Evolutionary conservation across 2,797 vertebrate genomes (phyloP).

Genomic region (Myiothlypis coronata): DNA sequence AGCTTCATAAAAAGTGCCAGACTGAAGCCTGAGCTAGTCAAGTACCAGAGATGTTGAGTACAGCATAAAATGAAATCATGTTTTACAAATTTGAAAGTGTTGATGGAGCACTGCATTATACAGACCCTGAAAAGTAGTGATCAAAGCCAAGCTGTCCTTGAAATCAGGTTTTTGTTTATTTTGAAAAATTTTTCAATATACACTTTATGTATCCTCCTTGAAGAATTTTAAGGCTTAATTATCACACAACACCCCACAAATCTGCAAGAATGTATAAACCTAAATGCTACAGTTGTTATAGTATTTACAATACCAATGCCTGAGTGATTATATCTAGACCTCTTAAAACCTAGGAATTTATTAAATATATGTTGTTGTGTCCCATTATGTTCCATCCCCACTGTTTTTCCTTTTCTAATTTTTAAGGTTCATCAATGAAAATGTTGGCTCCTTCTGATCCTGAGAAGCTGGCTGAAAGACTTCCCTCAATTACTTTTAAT

Average conservation of each 20-base stretch:
- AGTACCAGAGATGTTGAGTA: neutral
- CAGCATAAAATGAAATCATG: neutral
- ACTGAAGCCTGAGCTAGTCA: neutral
- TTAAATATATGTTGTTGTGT: neutral
- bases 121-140: neutral
- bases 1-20: neutral
- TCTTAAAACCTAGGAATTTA: neutral
- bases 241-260: neutral
- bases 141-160: neutral
- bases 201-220: neutral
- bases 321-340: neutral
- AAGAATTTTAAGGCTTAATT: neutral
- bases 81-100: neutral
- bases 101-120: neutral
- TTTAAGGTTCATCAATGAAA: neutral
- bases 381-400: fast-evolving
- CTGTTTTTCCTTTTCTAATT: neutral
- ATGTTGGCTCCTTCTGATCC: neutral
- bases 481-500: neutral
- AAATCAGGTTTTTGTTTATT: neutral
- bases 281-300: neutral
- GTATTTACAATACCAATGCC: neutral
- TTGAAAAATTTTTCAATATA: neutral
- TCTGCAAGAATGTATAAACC: neutral
- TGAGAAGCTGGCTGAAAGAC: neutral